Evolutionary conservation across 2,888 invertebrate genomes (phyloP), one percentile per base, ranked within the genome.

Genomic region (Platycheirus albimanus): DNA sequence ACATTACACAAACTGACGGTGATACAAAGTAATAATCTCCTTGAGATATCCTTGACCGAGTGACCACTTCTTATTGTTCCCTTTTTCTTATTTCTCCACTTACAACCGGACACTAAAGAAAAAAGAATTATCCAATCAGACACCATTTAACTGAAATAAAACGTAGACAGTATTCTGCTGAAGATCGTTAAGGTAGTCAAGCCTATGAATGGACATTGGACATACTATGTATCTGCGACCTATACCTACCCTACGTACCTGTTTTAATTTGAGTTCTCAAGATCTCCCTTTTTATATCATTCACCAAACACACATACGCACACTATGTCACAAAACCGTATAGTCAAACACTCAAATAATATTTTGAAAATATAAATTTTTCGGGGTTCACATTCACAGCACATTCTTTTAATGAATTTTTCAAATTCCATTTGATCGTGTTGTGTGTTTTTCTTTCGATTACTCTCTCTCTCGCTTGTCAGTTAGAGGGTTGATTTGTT

Each of bases 371-470:
- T 54, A 28, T 11, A 67, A 66, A 72, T 61, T 58, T 75, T 66
- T 61, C 61, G 28, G 66, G 66, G 71, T 66, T 61, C 56, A 76
- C 54, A 36, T 66, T 61, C 72, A 78, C 74, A 67, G 66, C 56
- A 76, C 54, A 36, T 66, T 61, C 72, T 83, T 78, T 72, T 76
- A 54, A 41, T 30, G 64, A 83, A 83, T 83, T 74, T 83, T 74
- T 70, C 58, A 77, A 83, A 83, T 78, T 83, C 83, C 78, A 78
- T 74, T 69, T 61, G 83, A 81, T 81, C 81, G 72, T 69, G 72
- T 56, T 61, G 52, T 36, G 15, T 69, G 6, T 43, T 20, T 54
- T 41, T 15, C 17, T 54, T 28, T 28, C 28, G 41, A 43, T 67
- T 24, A 43, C 54, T 41, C 49, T 41, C 43, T n/a, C n/a, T 28